Base-by-base conservation (phyloP, 2,113 vertebrate genomes). In the Caloenas nicobarica region DNA sequence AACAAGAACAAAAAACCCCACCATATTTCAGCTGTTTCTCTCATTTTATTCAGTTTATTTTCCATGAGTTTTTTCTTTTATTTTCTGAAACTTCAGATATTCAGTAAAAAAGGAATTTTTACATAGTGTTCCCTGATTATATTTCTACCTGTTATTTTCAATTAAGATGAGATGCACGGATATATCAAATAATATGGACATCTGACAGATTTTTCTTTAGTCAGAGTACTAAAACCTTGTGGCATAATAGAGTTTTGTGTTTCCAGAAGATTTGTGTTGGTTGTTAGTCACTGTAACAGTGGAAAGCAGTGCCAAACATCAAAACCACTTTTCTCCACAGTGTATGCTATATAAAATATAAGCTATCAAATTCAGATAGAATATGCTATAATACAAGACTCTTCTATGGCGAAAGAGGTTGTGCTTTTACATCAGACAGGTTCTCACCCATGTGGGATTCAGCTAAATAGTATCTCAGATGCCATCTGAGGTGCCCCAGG, bases 21-120 rank as follows among this genome's bases (percentile, higher is more conserved):
- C 17, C 51, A 34, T 5, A 14, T 42, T 81, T 92, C 50, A 91
- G 48, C 17, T 57, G 9, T 22, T 84, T 92, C 14, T 29, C 8
- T 8, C 26, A 34, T 34, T 9, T 72, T 79, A 60, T n/a, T 79
- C 21, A 29, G 17, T 31, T 73, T 48, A 38, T 87, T 93, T 81
- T 65, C 11, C 13, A 38, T 1, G 0, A n/a, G 38, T 4, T 0
- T 22, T 28, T 29, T 22, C 48, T 50, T 57, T 54, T 13, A 4
- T 68, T 86, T 78, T 53, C 60, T 64, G 46, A 66, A 90, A 73
- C 3, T 74, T 96, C 34, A 51, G 21, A 50, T 48, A 46, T 19
- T 46, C 44, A 46, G 44, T 46, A 60, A 71, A 64, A 54, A 74
- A 42, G 4, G 9, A 70, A 42, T 81, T 78, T 46, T 78, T 65